Percentiles rank a stretch among this genome's conserved stretches.
These are phyloP conservation scores for Spermophilus dauricus DNA, from an alignment of 2,113 vertebrate genomes.

Conservation along the genomic window DNA sequence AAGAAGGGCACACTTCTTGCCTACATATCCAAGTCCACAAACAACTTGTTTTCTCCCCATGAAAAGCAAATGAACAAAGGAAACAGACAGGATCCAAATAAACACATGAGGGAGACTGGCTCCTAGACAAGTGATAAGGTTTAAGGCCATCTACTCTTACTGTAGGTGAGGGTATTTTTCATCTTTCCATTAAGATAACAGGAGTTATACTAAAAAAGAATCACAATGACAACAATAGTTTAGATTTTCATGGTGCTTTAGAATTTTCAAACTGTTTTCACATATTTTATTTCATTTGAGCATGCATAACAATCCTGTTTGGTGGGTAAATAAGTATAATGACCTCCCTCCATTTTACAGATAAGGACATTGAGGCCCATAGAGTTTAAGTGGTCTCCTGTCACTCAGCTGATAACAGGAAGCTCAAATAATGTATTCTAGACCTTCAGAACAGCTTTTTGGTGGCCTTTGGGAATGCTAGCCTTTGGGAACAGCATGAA, in stretches of 20 bases:
- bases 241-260: conserved; percentile 20
- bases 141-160: conserved; percentile 47
- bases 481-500: background rate
- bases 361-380: background rate
- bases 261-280: conserved; percentile 26
- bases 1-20: conserved; percentile 74
- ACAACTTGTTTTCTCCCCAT: conserved; percentile 77
- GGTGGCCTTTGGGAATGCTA: background rate
- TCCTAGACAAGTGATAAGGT: conserved; percentile 3
- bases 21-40: conserved; percentile 62
- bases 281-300: conserved; percentile 40
- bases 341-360: background rate
- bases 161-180: background rate
- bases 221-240: background rate
- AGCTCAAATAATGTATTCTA: background rate
- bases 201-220: conserved; percentile 6
- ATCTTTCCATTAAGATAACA: background rate
- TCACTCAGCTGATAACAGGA: background rate
- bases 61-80: conserved; percentile 74
- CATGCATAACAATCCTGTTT: background rate
- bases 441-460: background rate
- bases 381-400: background rate
- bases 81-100: conserved; percentile 73
- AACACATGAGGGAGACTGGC: background rate
- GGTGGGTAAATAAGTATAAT: background rate